Evolutionary conservation across 2,888 invertebrate species (phyloP).

Genomic region (Nephrotoma appendiculata): DNA sequence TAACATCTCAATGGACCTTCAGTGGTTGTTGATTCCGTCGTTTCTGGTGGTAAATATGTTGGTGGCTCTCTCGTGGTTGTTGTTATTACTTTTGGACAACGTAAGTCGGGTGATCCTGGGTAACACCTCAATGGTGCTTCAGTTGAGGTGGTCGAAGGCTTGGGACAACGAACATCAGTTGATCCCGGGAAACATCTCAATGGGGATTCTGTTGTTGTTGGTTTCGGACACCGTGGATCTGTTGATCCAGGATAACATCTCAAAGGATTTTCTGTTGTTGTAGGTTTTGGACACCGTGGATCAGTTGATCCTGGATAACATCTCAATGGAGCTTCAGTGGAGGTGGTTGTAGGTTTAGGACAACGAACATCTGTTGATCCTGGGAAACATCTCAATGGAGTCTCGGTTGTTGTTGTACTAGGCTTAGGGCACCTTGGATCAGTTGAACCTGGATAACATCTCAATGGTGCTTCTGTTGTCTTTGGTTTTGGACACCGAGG

Average conservation of each 20-base stretch:
- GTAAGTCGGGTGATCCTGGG: slow-evolving; percentile 25
- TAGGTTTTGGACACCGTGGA: slow-evolving; percentile 23
- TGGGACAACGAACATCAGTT: slow-evolving; percentile 7
- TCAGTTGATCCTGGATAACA: slow-evolving; percentile 25
- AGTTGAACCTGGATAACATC: slow-evolving; percentile 22
- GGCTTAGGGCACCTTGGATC: slow-evolving; percentile 24
- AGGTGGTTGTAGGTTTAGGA: slow-evolving; percentile 18
- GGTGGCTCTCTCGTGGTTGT: slow-evolving; percentile 10
- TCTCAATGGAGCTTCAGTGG: slow-evolving; percentile 20
- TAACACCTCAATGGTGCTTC: slow-evolving; percentile 12
- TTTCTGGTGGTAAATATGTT: slow-evolving; percentile 29
- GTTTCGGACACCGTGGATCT: slow-evolving; percentile 20
- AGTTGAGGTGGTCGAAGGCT: slow-evolving; percentile 15
- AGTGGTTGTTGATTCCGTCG: slow-evolving; percentile 19
- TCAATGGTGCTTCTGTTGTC: slow-evolving; percentile 12
- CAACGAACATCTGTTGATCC: slow-evolving; percentile 25
- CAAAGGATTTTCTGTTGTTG: slow-evolving; percentile 5
- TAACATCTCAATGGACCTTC: slow-evolving; percentile 28
- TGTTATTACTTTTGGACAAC: slow-evolving; percentile 23
- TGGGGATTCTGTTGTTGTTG: not conserved
- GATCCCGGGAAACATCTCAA: not conserved
- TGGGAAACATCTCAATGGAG: slow-evolving; percentile 18
- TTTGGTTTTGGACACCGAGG: slow-evolving; percentile 23
- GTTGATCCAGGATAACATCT: slow-evolving; percentile 24
- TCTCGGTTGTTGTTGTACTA: slow-evolving; percentile 18